These are phyloP conservation scores for Stegana nigrithorax DNA, from an alignment of 2,888 invertebrate species.

Conservation along the genomic window DNA sequence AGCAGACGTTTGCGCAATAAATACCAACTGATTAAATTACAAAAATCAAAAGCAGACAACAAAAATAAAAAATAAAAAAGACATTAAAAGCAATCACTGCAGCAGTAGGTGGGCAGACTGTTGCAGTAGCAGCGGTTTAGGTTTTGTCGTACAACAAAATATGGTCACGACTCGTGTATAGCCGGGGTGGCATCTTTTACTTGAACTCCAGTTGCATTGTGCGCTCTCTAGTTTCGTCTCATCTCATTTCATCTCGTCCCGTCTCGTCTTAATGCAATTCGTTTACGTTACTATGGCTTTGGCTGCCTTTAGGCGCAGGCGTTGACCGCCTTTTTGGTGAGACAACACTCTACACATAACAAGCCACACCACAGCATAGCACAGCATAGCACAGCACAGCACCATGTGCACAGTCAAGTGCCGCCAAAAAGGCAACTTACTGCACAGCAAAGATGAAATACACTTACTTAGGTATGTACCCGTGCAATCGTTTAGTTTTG, in stretches of 20 bases:
- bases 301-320: slow-evolving; percentile 32
- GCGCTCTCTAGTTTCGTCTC: neutral
- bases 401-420: neutral
- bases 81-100: slow-evolving; percentile 2
- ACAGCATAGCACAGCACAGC: slow-evolving; percentile 11
- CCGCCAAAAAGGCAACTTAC: slow-evolving; percentile 1
- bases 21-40: slow-evolving; percentile 21
- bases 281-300: too few relatives aligned
- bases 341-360: too few relatives aligned
- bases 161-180: slow-evolving; percentile 40
- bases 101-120: neutral
- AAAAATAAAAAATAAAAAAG: slow-evolving; percentile 13
- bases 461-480: neutral
- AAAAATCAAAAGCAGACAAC: slow-evolving; percentile 19
- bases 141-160: slow-evolving; percentile 27
- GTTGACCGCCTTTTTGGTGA: slow-evolving; percentile 29
- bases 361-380: too few relatives aligned
- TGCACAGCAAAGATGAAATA: too few relatives aligned
- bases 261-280: too few relatives aligned
- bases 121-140: slow-evolving; percentile 18
- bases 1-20: slow-evolving; percentile 27
- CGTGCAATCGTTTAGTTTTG: neutral
- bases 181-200: slow-evolving; percentile 11
- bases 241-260: too few relatives aligned
- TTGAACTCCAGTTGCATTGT: slow-evolving; percentile 13